Percentiles rank a stretch among this genome's conserved stretches.
Evolutionary conservation across 2,113 vertebrate genomes (phyloP).

Genomic region (Zingel zingel): DNA sequence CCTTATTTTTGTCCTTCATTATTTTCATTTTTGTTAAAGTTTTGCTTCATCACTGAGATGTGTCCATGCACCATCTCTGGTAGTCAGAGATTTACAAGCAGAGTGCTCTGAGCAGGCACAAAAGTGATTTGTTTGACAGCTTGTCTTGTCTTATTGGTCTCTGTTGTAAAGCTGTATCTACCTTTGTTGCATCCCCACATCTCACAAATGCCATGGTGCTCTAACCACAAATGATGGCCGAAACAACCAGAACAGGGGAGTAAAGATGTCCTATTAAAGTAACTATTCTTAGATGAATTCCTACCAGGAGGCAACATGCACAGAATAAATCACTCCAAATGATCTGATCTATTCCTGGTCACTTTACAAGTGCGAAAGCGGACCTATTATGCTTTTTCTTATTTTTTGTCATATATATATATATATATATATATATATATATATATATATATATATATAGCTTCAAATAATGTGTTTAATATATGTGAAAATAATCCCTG

Average conservation of each 20-base stretch:
- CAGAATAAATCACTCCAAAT: background rate
- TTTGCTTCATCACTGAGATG: slow-evolving; percentile 1
- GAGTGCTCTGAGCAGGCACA: background rate
- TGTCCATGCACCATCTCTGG: slow-evolving; percentile 9
- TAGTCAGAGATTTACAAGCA: slow-evolving; percentile 20
- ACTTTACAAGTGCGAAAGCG: too few relatives aligned
- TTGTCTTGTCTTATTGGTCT: slow-evolving; percentile 47
- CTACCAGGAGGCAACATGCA: background rate
- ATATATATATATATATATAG: too few relatives aligned
- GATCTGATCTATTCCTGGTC: too few relatives aligned
- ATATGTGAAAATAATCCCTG: too few relatives aligned
- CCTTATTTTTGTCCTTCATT: background rate
- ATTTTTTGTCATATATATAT: too few relatives aligned
- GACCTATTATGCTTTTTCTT: too few relatives aligned
- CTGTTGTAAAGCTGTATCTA: slow-evolving; percentile 40
- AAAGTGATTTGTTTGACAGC: slow-evolving; percentile 45
- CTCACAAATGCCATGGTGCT: slow-evolving; percentile 31
- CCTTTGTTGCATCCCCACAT: slow-evolving; percentile 12
- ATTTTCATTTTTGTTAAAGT: background rate
- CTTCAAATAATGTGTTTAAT: too few relatives aligned
- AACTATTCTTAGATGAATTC: background rate
- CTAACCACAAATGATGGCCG: slow-evolving; percentile 16
- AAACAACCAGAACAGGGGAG: slow-evolving; percentile 2
- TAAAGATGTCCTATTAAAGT: background rate
- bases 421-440: too few relatives aligned